Percentiles rank a stretch among this genome's conserved stretches.
These are phyloP conservation scores for Drosophila arizonae DNA, from an alignment of 1,140 invertebrate genomes.

Conservation along the genomic window DNA sequence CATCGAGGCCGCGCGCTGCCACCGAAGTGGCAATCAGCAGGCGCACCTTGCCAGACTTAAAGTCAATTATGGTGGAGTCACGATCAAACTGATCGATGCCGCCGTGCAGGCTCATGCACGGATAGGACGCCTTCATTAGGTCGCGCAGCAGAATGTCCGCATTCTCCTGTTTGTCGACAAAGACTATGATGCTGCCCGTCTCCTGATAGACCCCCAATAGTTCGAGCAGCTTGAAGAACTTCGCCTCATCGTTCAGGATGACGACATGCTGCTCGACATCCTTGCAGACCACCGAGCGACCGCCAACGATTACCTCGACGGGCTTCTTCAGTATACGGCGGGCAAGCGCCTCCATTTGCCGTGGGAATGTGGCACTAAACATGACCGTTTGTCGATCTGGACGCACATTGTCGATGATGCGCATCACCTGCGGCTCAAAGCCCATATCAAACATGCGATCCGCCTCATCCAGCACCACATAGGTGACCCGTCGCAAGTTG, in stretches of 20 bases:
- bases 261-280: constrained; percentile 98
- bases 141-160: constrained; percentile 97
- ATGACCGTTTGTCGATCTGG: constrained; percentile 99
- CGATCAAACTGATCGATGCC: constrained; percentile 99
- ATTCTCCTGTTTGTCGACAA: constrained; percentile 99
- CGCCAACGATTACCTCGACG: constrained; percentile 99
- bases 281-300: constrained; percentile 98
- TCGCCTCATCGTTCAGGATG: constrained; percentile 97
- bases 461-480: constrained; percentile 99
- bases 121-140: constrained; percentile 97
- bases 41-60: constrained; percentile 96
- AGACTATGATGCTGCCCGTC: constrained; percentile 96
- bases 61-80: constrained; percentile 98
- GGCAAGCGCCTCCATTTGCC: constrained; percentile 99
- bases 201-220: constrained; percentile 97
- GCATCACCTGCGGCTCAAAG: constrained; percentile 99
- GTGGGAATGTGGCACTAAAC: constrained; percentile 99
- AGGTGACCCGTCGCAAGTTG: constrained; percentile 97
- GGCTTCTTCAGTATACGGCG: constrained; percentile 96
- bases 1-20: constrained; percentile 97
- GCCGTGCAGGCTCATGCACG: constrained; percentile 98
- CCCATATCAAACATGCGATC: constrained; percentile 99
- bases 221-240: constrained; percentile 98
- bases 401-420: constrained; percentile 98
- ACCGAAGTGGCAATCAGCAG: constrained; percentile 96